phyloP scores from a whole-genome alignment of 2,113 vertebrate genomes.

The Varanus komodoensis region DNA sequence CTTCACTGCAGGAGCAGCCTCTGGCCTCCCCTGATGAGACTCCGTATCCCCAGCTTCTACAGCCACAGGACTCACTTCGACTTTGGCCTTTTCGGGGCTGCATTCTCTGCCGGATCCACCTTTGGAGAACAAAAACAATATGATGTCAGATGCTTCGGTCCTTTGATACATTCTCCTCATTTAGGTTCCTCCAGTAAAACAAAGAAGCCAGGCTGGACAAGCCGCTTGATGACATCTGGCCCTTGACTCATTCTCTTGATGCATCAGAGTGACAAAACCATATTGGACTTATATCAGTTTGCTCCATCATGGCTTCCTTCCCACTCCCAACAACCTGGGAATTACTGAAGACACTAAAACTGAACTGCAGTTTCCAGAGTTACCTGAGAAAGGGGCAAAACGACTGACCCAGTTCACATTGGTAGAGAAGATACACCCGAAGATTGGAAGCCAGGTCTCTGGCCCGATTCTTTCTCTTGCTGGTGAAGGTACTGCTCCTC shows the following conservation, averaged over 20 bases:
- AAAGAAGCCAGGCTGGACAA: neutral
- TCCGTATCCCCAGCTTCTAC: neutral
- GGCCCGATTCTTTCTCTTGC: neutral
- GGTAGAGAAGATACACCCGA: neutral
- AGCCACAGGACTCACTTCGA: neutral
- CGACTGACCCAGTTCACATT: neutral
- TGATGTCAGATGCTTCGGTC: neutral
- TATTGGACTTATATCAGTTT: neutral
- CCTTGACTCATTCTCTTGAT: neutral
- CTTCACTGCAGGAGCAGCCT: neutral
- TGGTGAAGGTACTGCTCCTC: neutral
- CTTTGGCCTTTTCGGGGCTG: neutral
- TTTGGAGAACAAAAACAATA: conserved; percentile 3
- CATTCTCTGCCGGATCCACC: neutral
- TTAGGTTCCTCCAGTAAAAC: neutral
- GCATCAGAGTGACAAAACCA: neutral
- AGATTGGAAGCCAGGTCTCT: neutral
- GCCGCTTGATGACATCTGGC: too few species aligned
- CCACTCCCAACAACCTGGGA: neutral
- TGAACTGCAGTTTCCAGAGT: neutral
- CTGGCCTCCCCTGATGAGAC: neutral
- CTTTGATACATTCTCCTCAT: neutral
- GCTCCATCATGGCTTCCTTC: neutral
- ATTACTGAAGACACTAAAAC: neutral
- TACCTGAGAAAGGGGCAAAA: neutral